Evolutionary conservation across 2,797 vertebrate genomes (phyloP), one percentile per base, ranked within the genome.

Genomic region (Microctenopoma stevenorrisi): DNA sequence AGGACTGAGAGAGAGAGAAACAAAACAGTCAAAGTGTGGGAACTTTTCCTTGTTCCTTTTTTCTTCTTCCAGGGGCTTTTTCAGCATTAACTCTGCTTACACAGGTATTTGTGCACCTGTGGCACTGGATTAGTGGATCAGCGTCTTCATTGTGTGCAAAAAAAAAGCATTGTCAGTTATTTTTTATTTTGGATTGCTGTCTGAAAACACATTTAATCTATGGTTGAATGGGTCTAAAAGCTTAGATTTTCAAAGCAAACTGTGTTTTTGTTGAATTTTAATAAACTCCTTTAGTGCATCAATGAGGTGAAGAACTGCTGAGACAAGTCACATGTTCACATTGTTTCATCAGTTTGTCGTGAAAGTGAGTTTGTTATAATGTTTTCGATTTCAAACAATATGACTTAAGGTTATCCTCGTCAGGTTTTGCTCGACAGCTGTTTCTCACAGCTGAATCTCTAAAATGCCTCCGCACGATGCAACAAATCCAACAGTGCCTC

Each of bases 1-100:
- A 88, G 77, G 81, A 83, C 46, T 74, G 50, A 84, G 56, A 35
- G 33, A 78, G 76, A 78, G 76, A 88, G 81, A 93, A 91, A 94
- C 88, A 93, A 93, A 93, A 88, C 85, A 66, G 83, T 84, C 89
- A 87, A 87, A 93, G 92, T 94, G 94, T 94, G 94, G 93, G 94
- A 95, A 95, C 85, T 84, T 87, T 87, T 90, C 74, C 77, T 81
- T 72, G 71, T 83, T 79, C 72, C 66, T 88, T 93, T 92, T 88
- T 91, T 92, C 88, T 87, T 78, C 75, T 83, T 90, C 87, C 83
- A 84, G 76, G 87, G 86, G 86, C 91, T 91, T 93, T 93, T 92
- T 91, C 89, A 86, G 82, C 77, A 83, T 93, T 93, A 94, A 90
- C 92, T 87, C 87, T 89, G 86, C 91, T 90, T 86, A 85, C 91